Base-by-base conservation (phyloP, 1,140 invertebrate genomes). In the Matsumurasca onukii region DNA sequence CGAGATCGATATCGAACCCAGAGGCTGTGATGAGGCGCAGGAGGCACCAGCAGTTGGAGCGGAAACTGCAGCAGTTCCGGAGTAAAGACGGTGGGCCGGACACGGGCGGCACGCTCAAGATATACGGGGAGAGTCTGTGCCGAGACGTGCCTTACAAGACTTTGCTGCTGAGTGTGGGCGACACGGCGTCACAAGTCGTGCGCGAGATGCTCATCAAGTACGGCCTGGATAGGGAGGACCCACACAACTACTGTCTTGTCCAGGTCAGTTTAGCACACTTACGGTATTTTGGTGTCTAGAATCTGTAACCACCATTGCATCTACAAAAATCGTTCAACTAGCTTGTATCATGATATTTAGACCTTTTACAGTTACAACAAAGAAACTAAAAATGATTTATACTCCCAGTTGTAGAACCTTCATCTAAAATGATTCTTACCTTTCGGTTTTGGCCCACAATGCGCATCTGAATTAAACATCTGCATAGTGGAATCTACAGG, bases 21-120 rank as follows among this genome's bases (percentile, higher is more conserved):
- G 98, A 99, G 84, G 95, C 96, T 66, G 98, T 99, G 66, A 99
- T 99, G 98, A 86, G 96, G 69, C 86, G 97, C 34, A 83, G 97
- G 68, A 82, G 98, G n/a, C 96, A 99, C 77, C 95, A 98, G 79
- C 98, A 98, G 79, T 83, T 99, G 55, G 97, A 99, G 80, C 90
- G 93, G 75, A 99, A 98, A 80, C 81, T 99, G 72, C 94, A 98
- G 78, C 94, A 98, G 79, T 98, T 99, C 80, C 86, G 93, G 29
- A 94, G 91, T 69, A 92, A 94, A 71, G 76, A 76, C 51, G 76
- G 76, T 31, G 86, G 85, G 12, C 83, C 82, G 13, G 85, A 86
- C 72, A 83, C 83, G 80, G 93, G 98, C 61, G 98, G 97, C 57
- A 98, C 96, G 3, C 80, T 99, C 27, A 98, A 99, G 82, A 98